Evolutionary conservation across 2,888 invertebrate genomes (phyloP).

Genomic region (Andrena trimmerana): DNA sequence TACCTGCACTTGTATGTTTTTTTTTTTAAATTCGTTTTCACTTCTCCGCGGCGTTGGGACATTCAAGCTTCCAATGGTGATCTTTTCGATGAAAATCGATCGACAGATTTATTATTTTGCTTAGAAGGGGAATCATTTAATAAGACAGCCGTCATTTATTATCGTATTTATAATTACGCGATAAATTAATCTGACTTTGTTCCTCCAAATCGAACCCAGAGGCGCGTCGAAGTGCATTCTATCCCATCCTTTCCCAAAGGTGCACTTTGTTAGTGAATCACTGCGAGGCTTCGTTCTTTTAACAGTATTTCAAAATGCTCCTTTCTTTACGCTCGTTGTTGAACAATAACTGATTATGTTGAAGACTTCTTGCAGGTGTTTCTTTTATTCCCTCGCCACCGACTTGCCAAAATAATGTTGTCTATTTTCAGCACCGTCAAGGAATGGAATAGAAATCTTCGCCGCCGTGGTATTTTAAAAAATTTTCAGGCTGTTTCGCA

Average conservation of each 20-base stretch:
- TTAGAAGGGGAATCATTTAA: neutral
- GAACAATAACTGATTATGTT: slow-evolving; percentile 11
- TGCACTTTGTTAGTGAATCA: neutral
- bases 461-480: neutral
- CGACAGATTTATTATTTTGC: neutral
- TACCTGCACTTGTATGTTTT: neutral
- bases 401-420: neutral
- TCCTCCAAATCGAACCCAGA: neutral
- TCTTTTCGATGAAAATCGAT: slow-evolving; percentile 5
- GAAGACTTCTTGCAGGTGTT: slow-evolving; percentile 4
- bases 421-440: slow-evolving; percentile 25
- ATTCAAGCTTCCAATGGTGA: slow-evolving; percentile 2
- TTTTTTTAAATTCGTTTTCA: neutral
- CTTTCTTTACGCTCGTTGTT: neutral
- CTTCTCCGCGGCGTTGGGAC: neutral
- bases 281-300: slow-evolving; percentile 18
- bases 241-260: neutral
- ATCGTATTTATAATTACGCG: slow-evolving; percentile 5
- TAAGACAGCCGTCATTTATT: neutral
- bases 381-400: neutral
- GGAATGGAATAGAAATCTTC: neutral
- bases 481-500: slow-evolving; percentile 1
- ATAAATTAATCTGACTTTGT: slow-evolving; percentile 5
- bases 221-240: neutral
- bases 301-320: neutral